Conservation (phyloP, 2,797 vertebrate genomes). For the Valencia hispanica region DNA sequence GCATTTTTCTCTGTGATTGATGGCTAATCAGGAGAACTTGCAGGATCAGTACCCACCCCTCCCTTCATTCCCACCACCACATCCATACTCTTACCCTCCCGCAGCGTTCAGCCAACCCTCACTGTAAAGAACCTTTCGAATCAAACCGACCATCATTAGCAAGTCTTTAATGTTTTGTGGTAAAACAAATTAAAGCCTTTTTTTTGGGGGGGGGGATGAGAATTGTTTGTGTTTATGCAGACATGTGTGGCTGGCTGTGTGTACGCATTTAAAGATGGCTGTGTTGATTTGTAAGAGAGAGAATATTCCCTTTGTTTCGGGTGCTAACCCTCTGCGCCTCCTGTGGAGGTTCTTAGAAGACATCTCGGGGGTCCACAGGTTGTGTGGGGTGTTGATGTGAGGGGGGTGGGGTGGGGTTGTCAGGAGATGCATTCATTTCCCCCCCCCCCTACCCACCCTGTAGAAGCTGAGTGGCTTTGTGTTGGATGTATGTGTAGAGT, state of each 20-base stretch:
- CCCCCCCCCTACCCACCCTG: slow-evolving; percentile 20
- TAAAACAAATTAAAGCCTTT: slow-evolving; percentile 43
- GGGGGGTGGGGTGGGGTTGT: slow-evolving; percentile 25
- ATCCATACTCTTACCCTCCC: background rate
- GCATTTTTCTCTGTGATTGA: slow-evolving; percentile 24
- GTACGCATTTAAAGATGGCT: slow-evolving; percentile 53
- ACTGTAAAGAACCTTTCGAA: slow-evolving; percentile 6
- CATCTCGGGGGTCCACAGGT: slow-evolving; percentile 69
- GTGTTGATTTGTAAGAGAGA: slow-evolving; percentile 54
- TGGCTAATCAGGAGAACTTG: slow-evolving; percentile 1
- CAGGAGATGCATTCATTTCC: slow-evolving; percentile 39
- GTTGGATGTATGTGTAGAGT: slow-evolving; percentile 25
- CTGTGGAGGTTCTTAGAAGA: slow-evolving; percentile 84
- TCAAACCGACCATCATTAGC: slow-evolving; percentile 6
- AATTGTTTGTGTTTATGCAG: slow-evolving; percentile 37
- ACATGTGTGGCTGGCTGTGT: slow-evolving; percentile 47
- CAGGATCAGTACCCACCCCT: background rate
- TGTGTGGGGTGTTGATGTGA: slow-evolving; percentile 13
- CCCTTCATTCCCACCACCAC: background rate
- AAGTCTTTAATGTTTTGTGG: slow-evolving; percentile 43
- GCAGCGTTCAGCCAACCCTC: slow-evolving; percentile 13
- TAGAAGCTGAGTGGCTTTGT: slow-evolving; percentile 35
- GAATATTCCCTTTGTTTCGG: slow-evolving; percentile 72
- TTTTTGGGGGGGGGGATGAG: slow-evolving; percentile 56
- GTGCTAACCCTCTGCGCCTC: slow-evolving; percentile 80